Base-by-base conservation (phyloP, 2,888 invertebrate genomes). In the Acanthacorydalis orientalis region DNA sequence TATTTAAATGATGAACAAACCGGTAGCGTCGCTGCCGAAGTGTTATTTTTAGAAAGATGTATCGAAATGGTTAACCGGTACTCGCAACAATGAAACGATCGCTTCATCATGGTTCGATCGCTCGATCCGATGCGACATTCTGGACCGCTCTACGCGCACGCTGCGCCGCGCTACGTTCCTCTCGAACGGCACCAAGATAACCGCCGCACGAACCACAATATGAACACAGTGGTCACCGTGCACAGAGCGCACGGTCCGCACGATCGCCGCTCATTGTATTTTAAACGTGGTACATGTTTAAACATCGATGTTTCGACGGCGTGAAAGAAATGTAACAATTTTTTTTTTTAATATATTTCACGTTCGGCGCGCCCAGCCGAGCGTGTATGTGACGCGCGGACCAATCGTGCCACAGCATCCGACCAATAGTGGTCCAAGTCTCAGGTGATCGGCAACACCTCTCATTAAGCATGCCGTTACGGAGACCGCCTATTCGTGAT, bases 401-500 rank as follows among this genome's bases (percentile, higher is more conserved):
- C 65, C 65, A 65, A 64, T 64, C 53, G 55, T 55, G 55, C 55
- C 53, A 53, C 55, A 54, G 55, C 50, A 49, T 50, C 47, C 51
- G 6, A 45, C 49, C 50, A 51, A 54, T 53, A 50, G 49, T 52
- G 53, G 51, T 49, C 53, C 47, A 52, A 51, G 41, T 38, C 4
- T 32, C 35, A 16, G 38, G 44, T 42, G 53, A 54, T 54, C 57
- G 56, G 56, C 57, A 34, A 23, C 56, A 60, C 57, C 56, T 60
- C 59, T 65, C 63, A 64, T 64, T 64, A 64, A 55, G 57, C 60
- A 62, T 62, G 60, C 61, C 54, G 57, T 58, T 57, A 50, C 50
- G 47, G 59, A 58, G 56, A 58, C 59, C 66, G 64, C 66, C 66
- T 63, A 59, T 65, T 64, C 59, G 58, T 64, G 66, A 66, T 66